Evolutionary conservation across 1,140 invertebrate species (phyloP).

Genomic region (Atopsyche davidsoni): DNA sequence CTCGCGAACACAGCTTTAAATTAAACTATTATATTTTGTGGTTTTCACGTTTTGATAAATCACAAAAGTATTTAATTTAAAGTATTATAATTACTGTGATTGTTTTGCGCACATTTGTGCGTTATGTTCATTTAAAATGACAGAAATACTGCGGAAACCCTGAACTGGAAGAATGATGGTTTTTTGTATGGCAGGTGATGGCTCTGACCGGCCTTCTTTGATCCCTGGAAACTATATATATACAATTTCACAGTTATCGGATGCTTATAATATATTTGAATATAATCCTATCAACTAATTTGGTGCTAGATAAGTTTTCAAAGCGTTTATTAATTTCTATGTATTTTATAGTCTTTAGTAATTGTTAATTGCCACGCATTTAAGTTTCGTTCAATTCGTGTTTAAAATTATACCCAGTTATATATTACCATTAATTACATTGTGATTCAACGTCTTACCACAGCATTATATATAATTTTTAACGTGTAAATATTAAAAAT

Average conservation of each 20-base stretch:
- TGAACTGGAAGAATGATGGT: no score
- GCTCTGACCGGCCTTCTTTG: not conserved
- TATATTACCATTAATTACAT: not conserved
- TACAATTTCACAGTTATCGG: not conserved
- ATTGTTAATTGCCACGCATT: slow-evolving; percentile 15
- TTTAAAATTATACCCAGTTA: not conserved
- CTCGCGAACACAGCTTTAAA: no score
- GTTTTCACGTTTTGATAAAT: no score
- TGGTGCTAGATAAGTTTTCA: slow-evolving; percentile 18
- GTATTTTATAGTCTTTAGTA: slow-evolving; percentile 6
- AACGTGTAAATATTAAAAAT: not conserved
- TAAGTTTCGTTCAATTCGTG: not conserved
- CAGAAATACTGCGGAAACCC: not conserved
- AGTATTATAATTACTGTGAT: no score
- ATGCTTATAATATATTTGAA: not conserved
- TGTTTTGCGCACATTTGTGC: not conserved
- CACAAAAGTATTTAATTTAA: no score
- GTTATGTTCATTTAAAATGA: not conserved
- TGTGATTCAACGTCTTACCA: not conserved
- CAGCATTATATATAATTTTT: slow-evolving; percentile 2
- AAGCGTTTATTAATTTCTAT: slow-evolving; percentile 3
- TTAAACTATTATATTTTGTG: no score
- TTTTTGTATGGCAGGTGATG: not conserved
- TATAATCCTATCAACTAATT: slow-evolving; percentile 8
- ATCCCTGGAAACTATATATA: not conserved